Conservation (phyloP, 2,888 invertebrate genomes). For the Masnerella sp. region DNA sequence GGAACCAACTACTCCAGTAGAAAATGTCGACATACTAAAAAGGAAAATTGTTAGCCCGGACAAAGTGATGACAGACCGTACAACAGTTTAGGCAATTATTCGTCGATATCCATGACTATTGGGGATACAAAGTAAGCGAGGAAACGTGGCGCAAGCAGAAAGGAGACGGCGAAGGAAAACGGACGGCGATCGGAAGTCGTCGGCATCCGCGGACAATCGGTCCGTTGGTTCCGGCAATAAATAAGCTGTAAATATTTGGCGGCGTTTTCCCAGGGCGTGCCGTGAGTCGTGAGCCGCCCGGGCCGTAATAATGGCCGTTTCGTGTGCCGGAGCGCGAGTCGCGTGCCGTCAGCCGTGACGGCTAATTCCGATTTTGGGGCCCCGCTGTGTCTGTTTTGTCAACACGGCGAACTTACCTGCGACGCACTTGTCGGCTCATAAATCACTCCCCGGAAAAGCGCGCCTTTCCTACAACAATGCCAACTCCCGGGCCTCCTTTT, state of each 20-base stretch:
- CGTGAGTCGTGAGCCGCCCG: constrained; percentile 28
- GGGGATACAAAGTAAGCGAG: too few relatives aligned
- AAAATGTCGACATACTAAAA: too few relatives aligned
- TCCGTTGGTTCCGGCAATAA: constrained; percentile 16
- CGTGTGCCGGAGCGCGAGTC: constrained; percentile 30
- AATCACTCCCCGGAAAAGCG: constrained; percentile 21
- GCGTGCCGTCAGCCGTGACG: constrained; percentile 46
- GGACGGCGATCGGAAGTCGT: constrained; percentile 20
- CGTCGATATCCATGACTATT: too few relatives aligned
- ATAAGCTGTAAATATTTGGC: constrained; percentile 31
- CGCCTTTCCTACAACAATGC: not conserved
- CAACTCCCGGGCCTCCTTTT: too few relatives aligned
- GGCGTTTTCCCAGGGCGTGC: constrained; percentile 16
- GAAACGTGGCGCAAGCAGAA: too few relatives aligned
- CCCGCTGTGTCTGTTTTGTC: constrained; percentile 46
- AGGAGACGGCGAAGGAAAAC: too few relatives aligned
- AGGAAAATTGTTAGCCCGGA: too few relatives aligned
- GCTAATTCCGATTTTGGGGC: constrained; percentile 28
- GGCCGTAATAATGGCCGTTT: constrained; percentile 36
- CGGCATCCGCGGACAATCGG: constrained; percentile 16
- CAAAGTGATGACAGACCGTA: too few relatives aligned
- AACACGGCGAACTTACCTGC: constrained; percentile 32
- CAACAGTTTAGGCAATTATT: too few relatives aligned
- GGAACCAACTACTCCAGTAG: too few relatives aligned
- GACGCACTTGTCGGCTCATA: constrained; percentile 33